Percentiles rank a stretch among this genome's conserved stretches.
These are phyloP conservation scores for Rhaphigaster nebulosa DNA, from an alignment of 2,888 invertebrate genomes.

Conservation along the genomic window DNA sequence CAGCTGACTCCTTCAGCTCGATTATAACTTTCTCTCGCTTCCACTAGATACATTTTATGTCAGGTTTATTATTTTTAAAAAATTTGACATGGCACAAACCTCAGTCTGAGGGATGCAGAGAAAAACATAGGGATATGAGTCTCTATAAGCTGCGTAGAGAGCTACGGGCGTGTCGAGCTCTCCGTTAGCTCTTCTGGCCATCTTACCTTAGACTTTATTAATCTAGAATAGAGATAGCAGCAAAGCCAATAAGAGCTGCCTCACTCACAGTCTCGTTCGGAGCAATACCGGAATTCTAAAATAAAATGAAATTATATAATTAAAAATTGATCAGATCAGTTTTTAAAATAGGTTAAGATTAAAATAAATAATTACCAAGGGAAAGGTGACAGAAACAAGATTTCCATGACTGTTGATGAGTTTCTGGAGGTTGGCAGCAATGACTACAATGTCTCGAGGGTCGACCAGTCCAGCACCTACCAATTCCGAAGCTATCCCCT, in stretches of 20 bases:
- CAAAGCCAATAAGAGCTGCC: constrained; percentile 94
- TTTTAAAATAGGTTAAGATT: not conserved
- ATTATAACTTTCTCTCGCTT: not conserved
- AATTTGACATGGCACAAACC: constrained; percentile 54
- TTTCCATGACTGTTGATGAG: constrained; percentile 80
- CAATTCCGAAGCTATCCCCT: constrained; percentile 93
- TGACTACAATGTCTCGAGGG: constrained; percentile 89
- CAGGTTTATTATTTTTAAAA: constrained; percentile 33
- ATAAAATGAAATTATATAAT: constrained; percentile 2
- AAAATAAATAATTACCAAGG: constrained; percentile 74
- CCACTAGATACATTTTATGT: constrained; percentile 8
- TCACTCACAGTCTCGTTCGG: constrained; percentile 91
- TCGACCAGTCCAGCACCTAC: constrained; percentile 96
- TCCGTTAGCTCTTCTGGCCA: not conserved
- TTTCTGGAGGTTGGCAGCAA: constrained; percentile 92
- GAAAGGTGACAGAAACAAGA: constrained; percentile 87
- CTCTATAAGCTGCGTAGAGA: constrained; percentile 13
- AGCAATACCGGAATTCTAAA: constrained; percentile 77
- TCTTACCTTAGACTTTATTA: constrained; percentile 67
- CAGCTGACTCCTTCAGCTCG: not conserved
- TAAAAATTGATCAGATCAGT: not conserved
- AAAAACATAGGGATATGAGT: constrained; percentile 19
- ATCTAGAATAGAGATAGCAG: constrained; percentile 95
- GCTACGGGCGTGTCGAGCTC: constrained; percentile 4
- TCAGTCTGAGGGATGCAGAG: constrained; percentile 44